A percentile compares a stretch with the other conserved stretches of the same genome.
These are phyloP conservation scores for Nephila pilipes DNA, from an alignment of 1,140 invertebrate genomes.

Conservation along the genomic window DNA sequence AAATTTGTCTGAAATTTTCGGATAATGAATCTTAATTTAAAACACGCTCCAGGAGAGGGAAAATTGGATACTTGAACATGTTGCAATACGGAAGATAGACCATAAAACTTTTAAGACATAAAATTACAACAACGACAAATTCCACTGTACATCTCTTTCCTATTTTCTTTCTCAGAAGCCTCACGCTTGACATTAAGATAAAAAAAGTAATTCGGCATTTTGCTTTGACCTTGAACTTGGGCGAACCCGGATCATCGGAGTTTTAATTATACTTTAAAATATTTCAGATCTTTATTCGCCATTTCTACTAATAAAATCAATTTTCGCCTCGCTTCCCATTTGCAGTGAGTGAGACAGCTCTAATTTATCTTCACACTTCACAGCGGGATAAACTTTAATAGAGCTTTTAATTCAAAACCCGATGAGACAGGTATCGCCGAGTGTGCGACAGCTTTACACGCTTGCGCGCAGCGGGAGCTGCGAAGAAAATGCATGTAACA, in stretches of 20 bases:
- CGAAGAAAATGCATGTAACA: slow-evolving; percentile 34
- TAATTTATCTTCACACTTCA: slow-evolving; percentile 53
- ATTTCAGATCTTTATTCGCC: slow-evolving; percentile 54
- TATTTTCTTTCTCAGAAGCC: background rate
- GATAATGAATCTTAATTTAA: too few species aligned
- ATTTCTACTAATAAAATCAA: slow-evolving; percentile 65
- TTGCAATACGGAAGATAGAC: background rate
- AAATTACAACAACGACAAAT: background rate
- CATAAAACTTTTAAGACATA: background rate
- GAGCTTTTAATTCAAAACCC: slow-evolving; percentile 67
- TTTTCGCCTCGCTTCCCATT: slow-evolving; percentile 52
- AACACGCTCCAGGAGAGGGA: too few species aligned
- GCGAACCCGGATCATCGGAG: slow-evolving; percentile 48
- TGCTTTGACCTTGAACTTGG: slow-evolving; percentile 9
- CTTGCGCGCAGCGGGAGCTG: slow-evolving; percentile 48
- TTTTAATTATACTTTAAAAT: slow-evolving; percentile 70
- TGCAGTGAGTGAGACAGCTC: slow-evolving; percentile 28
- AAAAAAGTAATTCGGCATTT: background rate
- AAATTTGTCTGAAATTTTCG: too few species aligned
- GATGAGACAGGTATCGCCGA: slow-evolving; percentile 41
- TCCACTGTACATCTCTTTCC: background rate
- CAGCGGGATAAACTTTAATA: slow-evolving; percentile 69
- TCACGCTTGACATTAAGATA: background rate
- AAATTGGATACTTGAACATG: background rate
- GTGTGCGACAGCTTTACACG: slow-evolving; percentile 65